Evolutionary conservation across 64 coral and sea anemone species (phyloP), one percentile per base, ranked within the genome.

Genomic region (Platygyra sinensis): DNA sequence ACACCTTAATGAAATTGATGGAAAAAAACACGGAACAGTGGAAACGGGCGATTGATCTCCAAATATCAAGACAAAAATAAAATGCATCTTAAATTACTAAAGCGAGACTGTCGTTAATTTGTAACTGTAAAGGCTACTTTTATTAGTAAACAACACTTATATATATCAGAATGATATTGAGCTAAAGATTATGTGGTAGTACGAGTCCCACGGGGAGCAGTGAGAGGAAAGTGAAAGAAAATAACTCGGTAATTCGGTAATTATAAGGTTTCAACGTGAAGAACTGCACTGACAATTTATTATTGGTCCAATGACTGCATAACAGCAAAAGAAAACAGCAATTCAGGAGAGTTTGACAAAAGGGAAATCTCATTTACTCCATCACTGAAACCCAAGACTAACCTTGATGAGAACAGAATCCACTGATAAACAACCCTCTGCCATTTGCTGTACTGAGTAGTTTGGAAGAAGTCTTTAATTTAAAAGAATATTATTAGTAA

Each of bases 321-420:
- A 28, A 54, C 33, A 54, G 33, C 28, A 30, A 59, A 14, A 59
- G 13, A 61, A 10, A 57, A 0, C 13, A 83, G 29, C 5, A 62
- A 22, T 22, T 12, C 10, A 57, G 54, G 15, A 57, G 54, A 57
- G 54, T 52, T n/a, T 28, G 14, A 36, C 33, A 36, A 36, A n/a
- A 36, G 33, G 33, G 33, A 36, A 36, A 36, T 36, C 33, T 1
- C 33, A 36, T 36, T 36, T 36, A 36, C 33, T 36, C 33, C 33
- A 36, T 1, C 33, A 36, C 33, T 36, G 33, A 77, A 9, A 77
- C 22, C 30, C 19, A 32, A 55, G 0, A 73, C 60, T 28, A 64
- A 92, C 90, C 90, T 92, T 92, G 59, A 92, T 77, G 7, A 92
- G 83, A 65, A 92, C 81, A 20, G 90, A 92, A 64, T 92, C 90